Percentiles rank a stretch among this genome's conserved stretches.
Evolutionary conservation across 1,140 invertebrate genomes (phyloP).

Genomic region (Bombus breviceps): DNA sequence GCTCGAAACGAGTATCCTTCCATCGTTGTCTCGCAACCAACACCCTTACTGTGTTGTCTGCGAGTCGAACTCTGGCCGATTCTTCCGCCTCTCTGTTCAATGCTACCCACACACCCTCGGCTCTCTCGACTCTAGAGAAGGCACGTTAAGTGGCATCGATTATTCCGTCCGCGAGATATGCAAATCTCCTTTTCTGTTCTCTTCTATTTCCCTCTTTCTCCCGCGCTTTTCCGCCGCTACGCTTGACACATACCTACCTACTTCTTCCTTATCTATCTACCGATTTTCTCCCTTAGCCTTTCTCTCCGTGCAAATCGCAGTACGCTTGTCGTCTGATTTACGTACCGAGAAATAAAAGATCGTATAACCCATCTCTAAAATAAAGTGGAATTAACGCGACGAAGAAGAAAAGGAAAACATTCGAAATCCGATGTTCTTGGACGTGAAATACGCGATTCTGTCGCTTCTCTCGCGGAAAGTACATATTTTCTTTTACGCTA

Average conservation of each 20-base stretch:
- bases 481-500: background rate
- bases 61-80: background rate
- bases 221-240: conserved; percentile 38
- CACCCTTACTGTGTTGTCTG: background rate
- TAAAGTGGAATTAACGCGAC: conserved; percentile 17
- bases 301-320: conserved; percentile 48
- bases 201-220: conserved; percentile 2
- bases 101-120: background rate
- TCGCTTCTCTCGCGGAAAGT: conserved; percentile 45
- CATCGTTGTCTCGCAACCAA: conserved; percentile 20
- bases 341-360: conserved; percentile 71
- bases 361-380: conserved; percentile 7
- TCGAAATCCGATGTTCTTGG: no score
- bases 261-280: conserved; percentile 17
- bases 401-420: conserved; percentile 18
- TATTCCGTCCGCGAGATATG: conserved; percentile 79
- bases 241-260: conserved; percentile 19
- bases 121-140: conserved; percentile 42
- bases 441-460: background rate
- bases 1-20: conserved; percentile 11
- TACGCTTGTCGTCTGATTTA: conserved; percentile 78
- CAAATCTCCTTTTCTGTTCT: conserved; percentile 66
- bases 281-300: conserved; percentile 28
- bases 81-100: background rate
- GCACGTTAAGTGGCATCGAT: conserved; percentile 77